phyloP scores from a whole-genome alignment of 2,888 invertebrate genomes.

The Esperia sulphurella region DNA sequence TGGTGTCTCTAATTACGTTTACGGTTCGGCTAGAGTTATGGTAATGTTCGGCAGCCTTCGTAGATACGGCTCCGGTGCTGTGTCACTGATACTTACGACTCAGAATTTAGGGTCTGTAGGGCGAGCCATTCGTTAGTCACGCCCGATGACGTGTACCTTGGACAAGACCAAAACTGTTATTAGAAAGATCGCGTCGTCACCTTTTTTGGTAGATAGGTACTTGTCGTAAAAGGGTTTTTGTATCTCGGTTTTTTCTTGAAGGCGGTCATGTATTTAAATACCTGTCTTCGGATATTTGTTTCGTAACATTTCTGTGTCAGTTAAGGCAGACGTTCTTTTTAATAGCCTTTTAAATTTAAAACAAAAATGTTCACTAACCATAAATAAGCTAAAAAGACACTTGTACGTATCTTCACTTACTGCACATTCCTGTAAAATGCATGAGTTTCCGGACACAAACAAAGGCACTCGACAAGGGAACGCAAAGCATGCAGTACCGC shows the following conservation, averaged over 20 bases:
- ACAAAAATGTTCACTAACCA: constrained; percentile 23
- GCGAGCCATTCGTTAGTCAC: constrained; percentile 79
- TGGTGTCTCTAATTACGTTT: constrained; percentile 74
- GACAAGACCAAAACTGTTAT: constrained; percentile 79
- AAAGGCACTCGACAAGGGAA: constrained; percentile 55
- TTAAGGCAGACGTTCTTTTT: constrained; percentile 7
- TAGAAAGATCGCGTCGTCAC: constrained; percentile 65
- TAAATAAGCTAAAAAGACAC: constrained; percentile 55
- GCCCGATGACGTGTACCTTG: constrained; percentile 79
- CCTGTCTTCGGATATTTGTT: constrained; percentile 7
- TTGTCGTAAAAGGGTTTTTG: constrained; percentile 64
- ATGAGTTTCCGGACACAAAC: constrained; percentile 67
- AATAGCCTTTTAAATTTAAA: constrained; percentile 13
- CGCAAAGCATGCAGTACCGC: constrained; percentile 61
- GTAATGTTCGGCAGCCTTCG: constrained; percentile 68
- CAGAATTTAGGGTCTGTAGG: constrained; percentile 78
- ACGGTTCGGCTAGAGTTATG: constrained; percentile 68
- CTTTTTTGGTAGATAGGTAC: constrained; percentile 46
- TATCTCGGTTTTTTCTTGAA: constrained; percentile 17
- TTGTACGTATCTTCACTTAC: constrained; percentile 55
- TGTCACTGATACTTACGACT: constrained; percentile 76
- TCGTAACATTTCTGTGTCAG: constrained; percentile 6
- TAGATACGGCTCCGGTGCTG: constrained; percentile 51
- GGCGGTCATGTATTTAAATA: constrained; percentile 7
- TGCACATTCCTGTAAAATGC: constrained; percentile 63